Evolutionary conservation across 2,113 vertebrate genomes (phyloP), one percentile per base, ranked within the genome.

Genomic region (Zosterops hypoxanthus): DNA sequence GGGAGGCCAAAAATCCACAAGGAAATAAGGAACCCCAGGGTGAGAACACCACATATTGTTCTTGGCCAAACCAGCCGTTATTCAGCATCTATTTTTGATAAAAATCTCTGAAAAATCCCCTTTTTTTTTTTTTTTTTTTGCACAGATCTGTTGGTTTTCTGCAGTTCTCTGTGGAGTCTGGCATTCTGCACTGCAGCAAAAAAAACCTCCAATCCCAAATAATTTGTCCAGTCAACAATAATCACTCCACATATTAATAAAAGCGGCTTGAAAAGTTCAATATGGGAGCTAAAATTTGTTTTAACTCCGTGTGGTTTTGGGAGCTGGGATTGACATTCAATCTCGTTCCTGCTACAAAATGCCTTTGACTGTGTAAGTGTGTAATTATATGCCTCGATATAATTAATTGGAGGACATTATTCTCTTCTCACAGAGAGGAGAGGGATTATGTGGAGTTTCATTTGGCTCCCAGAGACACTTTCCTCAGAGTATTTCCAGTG

Each of bases 321-420:
- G 94, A 97, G 86, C 46, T 70, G 50, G 59, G 82, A 96, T 81
- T 95, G 97, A 83, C 80, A 93, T 97, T 92, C 78, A 95, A 88
- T 86, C 88, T 96, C 63, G 25, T 79, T 92, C 73, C 87, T 92
- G 89, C 77, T 85, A 72, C 95, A 86, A 95, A 88, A 84, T 65
- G 59, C 90, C 96, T 97, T 95, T 96, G 94, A 66, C 82, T 88
- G 33, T 88, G 55, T 91, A 93, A 97, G 93, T 95, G 94, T 88
- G 93, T 94, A 96, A 97, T 97, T 96, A 88, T 69, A 90, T 75
- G 88, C 89, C 84, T 93, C 79, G 65, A 66, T 92, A 39, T 95
- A 97, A 97, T 95, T 97, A 91, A 82, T 97, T 97, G 94, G 95
- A 97, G 95, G 88, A 94, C 77, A 90, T 96, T 94, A 94, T 86